Evolutionary conservation across 2,888 invertebrate species (phyloP).

Genomic region (Syrphus vitripennis): DNA sequence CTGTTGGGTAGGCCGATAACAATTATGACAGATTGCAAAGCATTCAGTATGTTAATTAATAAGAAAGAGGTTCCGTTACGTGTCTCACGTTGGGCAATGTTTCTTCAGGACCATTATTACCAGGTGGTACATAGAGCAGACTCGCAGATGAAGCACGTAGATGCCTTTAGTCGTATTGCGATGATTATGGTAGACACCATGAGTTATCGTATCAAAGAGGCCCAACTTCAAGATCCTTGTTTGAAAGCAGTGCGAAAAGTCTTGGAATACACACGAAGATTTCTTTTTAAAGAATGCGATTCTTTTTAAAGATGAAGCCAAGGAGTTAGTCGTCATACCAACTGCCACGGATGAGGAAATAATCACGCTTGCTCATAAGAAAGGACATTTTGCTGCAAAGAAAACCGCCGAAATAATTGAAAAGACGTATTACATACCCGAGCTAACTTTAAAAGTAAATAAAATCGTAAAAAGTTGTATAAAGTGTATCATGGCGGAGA

Average conservation of each 20-base stretch:
- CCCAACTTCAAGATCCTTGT: slow-evolving; percentile 6
- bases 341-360: slow-evolving; percentile 75
- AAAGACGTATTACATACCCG: slow-evolving; percentile 74
- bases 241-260: slow-evolving; percentile 37
- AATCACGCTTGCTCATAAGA: slow-evolving; percentile 76
- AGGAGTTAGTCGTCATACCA: slow-evolving; percentile 75
- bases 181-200: slow-evolving; percentile 28
- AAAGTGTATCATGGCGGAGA: slow-evolving; percentile 59
- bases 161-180: slow-evolving; percentile 53
- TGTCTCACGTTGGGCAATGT: slow-evolving; percentile 44
- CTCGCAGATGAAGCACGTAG: slow-evolving; percentile 58
- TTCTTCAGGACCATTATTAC: slow-evolving; percentile 49
- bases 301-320: slow-evolving; percentile 43
- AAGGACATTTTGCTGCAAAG: slow-evolving; percentile 76
- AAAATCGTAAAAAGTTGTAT: slow-evolving; percentile 47
- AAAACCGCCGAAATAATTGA: slow-evolving; percentile 73
- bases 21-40: slow-evolving; percentile 75
- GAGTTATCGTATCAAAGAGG: slow-evolving; percentile 16
- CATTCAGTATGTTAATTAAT: slow-evolving; percentile 74
- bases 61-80: slow-evolving; percentile 73
- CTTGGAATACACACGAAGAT: slow-evolving; percentile 42
- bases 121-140: slow-evolving; percentile 43
- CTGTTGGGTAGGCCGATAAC: slow-evolving; percentile 74
- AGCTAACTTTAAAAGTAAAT: slow-evolving; percentile 24
- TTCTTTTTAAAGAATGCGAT: slow-evolving; percentile 47